Percentiles rank a stretch among this genome's conserved stretches.
phyloP scores from a whole-genome alignment of 2,888 invertebrate genomes.

The Cactoblastis cactorum region DNA sequence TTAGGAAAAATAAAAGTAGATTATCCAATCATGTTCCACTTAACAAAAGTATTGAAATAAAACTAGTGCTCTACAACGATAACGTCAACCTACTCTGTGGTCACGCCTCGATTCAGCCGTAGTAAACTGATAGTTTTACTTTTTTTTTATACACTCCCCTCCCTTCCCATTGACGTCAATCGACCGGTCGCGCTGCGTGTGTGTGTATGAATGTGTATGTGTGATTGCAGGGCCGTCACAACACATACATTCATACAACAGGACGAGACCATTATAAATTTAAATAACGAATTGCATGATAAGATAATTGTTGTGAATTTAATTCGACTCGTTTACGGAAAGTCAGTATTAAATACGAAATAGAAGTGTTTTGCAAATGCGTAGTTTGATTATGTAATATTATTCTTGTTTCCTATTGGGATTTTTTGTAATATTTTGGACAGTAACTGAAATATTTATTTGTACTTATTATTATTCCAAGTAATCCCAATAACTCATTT shows the following conservation, averaged over 20 bases:
- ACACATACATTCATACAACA: slow-evolving; percentile 1
- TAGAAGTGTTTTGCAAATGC: too few species aligned
- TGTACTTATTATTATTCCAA: too few species aligned
- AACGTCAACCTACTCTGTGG: not conserved
- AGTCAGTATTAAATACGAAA: not conserved
- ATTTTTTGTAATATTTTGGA: too few species aligned
- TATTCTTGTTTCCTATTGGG: too few species aligned
- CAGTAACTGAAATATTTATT: too few species aligned
- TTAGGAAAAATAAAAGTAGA: too few species aligned
- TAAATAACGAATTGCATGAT: slow-evolving; percentile 14
- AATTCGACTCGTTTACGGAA: not conserved
- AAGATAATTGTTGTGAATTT: slow-evolving; percentile 10
- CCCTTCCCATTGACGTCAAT: slow-evolving; percentile 75
- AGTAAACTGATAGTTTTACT: slow-evolving; percentile 71
- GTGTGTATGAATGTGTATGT: slow-evolving; percentile 34
- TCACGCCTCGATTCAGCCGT: slow-evolving; percentile 50
- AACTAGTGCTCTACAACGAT: not conserved
- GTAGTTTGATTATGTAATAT: not conserved
- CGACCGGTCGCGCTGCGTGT: slow-evolving; percentile 50
- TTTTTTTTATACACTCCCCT: slow-evolving; percentile 61
- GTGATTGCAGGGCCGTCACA: slow-evolving; percentile 42
- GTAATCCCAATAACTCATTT: too few species aligned
- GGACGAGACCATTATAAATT: not conserved
- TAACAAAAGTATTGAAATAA: not conserved
- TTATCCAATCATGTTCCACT: too few species aligned